Evolutionary conservation across 1,140 invertebrate species (phyloP).

Genomic region (Acromyrmex heyeri): DNA sequence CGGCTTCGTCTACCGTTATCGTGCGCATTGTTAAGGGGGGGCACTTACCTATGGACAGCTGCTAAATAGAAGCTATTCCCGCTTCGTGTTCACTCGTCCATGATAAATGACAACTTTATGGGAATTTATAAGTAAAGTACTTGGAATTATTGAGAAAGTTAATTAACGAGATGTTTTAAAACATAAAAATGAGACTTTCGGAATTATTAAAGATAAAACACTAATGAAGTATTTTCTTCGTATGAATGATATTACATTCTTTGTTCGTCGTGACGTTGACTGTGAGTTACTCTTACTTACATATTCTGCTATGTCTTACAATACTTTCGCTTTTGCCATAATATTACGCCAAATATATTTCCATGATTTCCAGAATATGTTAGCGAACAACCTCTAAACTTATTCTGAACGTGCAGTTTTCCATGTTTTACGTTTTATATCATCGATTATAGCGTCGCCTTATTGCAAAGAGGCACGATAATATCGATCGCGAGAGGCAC

Average conservation of each 20-base stretch:
- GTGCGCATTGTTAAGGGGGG: slow-evolving; percentile 80
- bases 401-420: neutral
- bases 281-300: neutral
- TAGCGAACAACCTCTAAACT: neutral
- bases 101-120: slow-evolving; percentile 38
- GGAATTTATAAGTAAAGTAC: slow-evolving; percentile 11
- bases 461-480: slow-evolving; percentile 22
- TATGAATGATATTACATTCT: neutral
- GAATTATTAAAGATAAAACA: neutral
- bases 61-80: slow-evolving; percentile 80
- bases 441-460: neutral
- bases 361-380: neutral
- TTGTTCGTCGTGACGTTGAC: neutral
- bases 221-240: neutral
- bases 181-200: neutral
- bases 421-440: neutral
- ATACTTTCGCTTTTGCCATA: neutral
- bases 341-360: neutral
- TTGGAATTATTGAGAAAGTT: neutral
- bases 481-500: slow-evolving; percentile 26
- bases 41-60: slow-evolving; percentile 81
- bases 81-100: slow-evolving; percentile 32
- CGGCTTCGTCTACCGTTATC: slow-evolving; percentile 76
- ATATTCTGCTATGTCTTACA: neutral
- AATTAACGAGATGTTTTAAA: neutral